Evolutionary conservation across 2,113 vertebrate genomes (phyloP), one percentile per base, ranked within the genome.

Genomic region (Plotosus lineatus): DNA sequence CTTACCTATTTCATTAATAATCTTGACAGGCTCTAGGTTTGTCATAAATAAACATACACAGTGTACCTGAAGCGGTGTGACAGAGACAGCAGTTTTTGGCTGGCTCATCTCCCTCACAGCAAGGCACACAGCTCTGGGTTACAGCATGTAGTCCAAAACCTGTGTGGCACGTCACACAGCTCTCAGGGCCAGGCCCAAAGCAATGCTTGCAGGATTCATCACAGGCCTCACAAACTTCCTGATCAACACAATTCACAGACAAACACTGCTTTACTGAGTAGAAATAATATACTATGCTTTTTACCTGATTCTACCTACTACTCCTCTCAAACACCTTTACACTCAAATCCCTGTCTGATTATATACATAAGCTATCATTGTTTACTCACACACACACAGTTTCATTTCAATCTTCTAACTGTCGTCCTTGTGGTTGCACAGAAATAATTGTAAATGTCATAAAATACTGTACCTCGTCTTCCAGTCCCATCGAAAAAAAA

Each of bases 191-290:
- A 8, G 90, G 89, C 2, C 91, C 91, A 0, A 83, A 87, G 61
- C 93, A 94, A 55, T 93, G 92, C 33, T 88, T 89, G 66, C 93
- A 94, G 4, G 92, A 93, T 78, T 77, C 38, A 85, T 93, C 90
- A 79, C 93, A 94, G 0, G 86, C 85, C 84, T 92, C 83, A 73
- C 94, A 94, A 12, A 79, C 82, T 73, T 90, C 90, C 94, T 95
- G 69, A 15, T 21, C 26, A 36, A 77, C 0, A n/a, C 19, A 71
- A 36, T 10, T 80, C 11, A 78, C 6, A 72, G 3, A 66, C 40
- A 55, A 36, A 21, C 23, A 28, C 36, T 23, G 31, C 21, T 15
- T 11, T 1, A 38, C 1, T 31, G 0, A 76, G 46, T 17, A 46
- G 28, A 1, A 46, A 14, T 15, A 44, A n/a, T n/a, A 17, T 21